A percentile compares a stretch with the other conserved stretches of the same genome.
These are phyloP conservation scores for Corythucha ciliata DNA, from an alignment of 2,888 invertebrate species.

Conservation along the genomic window DNA sequence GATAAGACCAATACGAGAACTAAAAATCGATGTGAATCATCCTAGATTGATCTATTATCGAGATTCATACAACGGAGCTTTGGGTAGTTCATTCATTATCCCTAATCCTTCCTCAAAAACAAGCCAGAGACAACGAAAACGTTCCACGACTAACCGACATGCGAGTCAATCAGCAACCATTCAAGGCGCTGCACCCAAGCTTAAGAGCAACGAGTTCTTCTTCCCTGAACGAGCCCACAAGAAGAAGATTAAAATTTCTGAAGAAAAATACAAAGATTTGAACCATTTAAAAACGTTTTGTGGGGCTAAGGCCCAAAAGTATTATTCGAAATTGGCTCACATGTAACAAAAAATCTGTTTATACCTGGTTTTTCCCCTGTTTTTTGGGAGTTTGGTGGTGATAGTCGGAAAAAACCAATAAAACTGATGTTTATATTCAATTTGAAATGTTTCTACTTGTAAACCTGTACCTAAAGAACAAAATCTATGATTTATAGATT, in stretches of 20 bases:
- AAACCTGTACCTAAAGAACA: conserved; percentile 3
- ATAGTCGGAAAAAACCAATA: conserved; percentile 1
- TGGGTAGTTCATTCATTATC: conserved; percentile 6
- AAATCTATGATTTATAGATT: neutral
- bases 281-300: conserved; percentile 14
- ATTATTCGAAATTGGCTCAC: conserved; percentile 5
- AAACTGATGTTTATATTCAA: conserved; percentile 10
- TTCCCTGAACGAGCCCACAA: conserved; percentile 14
- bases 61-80: conserved; percentile 6
- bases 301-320: conserved; percentile 11
- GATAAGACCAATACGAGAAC: conserved; percentile 7
- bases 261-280: conserved; percentile 5
- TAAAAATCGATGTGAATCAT: conserved; percentile 8
- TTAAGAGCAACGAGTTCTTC: conserved; percentile 2
- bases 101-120: conserved; percentile 3
- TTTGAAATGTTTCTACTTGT: conserved; percentile 2
- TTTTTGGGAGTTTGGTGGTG: neutral
- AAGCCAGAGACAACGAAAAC: too few species aligned
- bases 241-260: conserved; percentile 4
- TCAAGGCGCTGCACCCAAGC: too few species aligned
- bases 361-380: conserved; percentile 17
- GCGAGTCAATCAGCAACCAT: too few species aligned
- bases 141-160: too few species aligned
- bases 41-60: conserved; percentile 8
- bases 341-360: neutral